phyloP scores from a whole-genome alignment of 2,797 vertebrate genomes.

The Leptatherina wallacei region DNA sequence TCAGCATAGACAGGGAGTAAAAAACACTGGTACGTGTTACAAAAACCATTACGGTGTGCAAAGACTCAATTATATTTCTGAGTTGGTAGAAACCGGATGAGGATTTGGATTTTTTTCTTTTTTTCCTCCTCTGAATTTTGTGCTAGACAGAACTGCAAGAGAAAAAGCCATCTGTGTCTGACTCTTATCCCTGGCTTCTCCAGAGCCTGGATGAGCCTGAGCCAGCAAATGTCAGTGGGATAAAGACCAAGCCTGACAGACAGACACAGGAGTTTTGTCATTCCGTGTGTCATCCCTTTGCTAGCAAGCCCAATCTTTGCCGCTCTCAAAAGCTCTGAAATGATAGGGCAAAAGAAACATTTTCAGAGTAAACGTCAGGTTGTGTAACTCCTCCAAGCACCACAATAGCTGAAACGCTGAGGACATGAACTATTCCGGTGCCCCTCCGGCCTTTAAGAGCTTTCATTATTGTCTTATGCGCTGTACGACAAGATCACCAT shows the following conservation, averaged over 20 bases:
- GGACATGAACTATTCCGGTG: conserved; percentile 63
- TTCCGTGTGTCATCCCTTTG: conserved; percentile 78
- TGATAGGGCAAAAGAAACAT: conserved; percentile 58
- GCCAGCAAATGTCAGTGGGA: conserved; percentile 82
- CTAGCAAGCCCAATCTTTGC: conserved; percentile 73
- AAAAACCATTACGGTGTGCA: conserved; percentile 36
- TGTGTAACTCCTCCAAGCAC: conserved; percentile 71
- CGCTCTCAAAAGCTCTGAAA: conserved; percentile 65
- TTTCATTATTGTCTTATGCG: conserved; percentile 76
- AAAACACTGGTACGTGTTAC: conserved; percentile 21
- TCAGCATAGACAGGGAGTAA: conserved; percentile 39
- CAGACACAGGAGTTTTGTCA: conserved; percentile 79
- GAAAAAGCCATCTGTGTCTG: conserved; percentile 79
- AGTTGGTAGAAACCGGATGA: conserved; percentile 75
- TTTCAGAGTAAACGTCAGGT: conserved; percentile 70
- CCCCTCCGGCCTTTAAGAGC: conserved; percentile 71
- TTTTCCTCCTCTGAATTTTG: conserved; percentile 49
- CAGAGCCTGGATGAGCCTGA: conserved; percentile 77
- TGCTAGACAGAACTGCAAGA: conserved; percentile 65
- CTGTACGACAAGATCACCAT: conserved; percentile 69
- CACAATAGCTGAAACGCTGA: conserved; percentile 56
- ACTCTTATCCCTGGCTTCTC: conserved; percentile 77
- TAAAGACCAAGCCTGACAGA: conserved; percentile 80
- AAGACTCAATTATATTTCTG: conserved; percentile 59
- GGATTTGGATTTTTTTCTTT: conserved; percentile 47